Percentiles rank a stretch among this genome's conserved stretches.
These are phyloP conservation scores for Parus major DNA, from an alignment of 2,113 vertebrate species.

Conservation along the genomic window DNA sequence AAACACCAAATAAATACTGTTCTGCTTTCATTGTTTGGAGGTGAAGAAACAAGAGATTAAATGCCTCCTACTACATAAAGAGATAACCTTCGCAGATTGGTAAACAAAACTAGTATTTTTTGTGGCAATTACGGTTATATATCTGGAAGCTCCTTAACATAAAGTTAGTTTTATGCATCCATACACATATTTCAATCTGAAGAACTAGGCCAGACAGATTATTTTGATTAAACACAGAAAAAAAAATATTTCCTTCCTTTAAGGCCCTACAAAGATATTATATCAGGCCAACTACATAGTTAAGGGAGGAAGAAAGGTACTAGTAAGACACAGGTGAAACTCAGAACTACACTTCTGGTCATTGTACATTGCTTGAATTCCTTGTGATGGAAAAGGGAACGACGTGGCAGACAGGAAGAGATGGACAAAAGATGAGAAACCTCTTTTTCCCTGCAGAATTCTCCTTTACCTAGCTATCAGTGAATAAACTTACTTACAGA, in stretches of 20 bases:
- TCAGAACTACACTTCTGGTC: background rate
- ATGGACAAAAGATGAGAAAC: background rate
- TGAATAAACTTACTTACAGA: background rate
- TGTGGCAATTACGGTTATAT: background rate
- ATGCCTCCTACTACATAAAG: background rate
- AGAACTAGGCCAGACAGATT: background rate
- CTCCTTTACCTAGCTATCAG: background rate
- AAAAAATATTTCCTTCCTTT: background rate
- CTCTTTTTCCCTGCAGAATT: background rate
- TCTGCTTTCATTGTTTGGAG: background rate
- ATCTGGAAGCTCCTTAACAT: background rate
- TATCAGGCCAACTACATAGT: background rate
- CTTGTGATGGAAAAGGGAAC: background rate
- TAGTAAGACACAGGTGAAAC: background rate
- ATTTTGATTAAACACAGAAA: background rate
- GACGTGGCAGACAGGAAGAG: background rate
- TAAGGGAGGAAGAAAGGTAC: background rate
- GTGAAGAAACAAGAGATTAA: background rate
- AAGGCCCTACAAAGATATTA: background rate
- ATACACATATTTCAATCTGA: background rate
- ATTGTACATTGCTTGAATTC: background rate
- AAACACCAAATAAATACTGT: background rate
- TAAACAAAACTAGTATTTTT: background rate
- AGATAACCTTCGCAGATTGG: background rate
- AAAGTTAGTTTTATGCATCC: background rate